Percentiles rank a stretch among this genome's conserved stretches.
Conservation (phyloP, 2,113 vertebrate genomes). For the Micronisus gabar region DNA sequence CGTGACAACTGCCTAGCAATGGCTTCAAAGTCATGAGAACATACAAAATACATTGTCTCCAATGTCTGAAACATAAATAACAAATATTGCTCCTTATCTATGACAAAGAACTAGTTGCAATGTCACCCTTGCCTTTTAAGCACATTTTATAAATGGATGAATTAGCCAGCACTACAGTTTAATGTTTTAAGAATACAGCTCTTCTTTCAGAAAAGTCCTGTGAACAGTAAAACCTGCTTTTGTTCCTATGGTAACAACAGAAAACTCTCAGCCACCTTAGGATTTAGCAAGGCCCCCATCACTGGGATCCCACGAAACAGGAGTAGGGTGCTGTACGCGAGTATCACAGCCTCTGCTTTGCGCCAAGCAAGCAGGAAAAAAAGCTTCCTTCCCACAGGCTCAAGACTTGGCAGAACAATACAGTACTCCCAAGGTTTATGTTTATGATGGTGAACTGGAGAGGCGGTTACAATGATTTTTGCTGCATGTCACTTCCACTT, state of each 20-base stretch:
- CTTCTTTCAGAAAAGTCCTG: not conserved
- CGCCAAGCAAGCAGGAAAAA: not conserved
- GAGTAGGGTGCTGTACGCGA: not conserved
- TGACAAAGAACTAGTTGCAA: not conserved
- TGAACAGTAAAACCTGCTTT: not conserved
- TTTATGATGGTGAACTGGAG: not conserved
- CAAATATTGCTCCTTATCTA: not conserved
- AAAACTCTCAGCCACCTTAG: not conserved
- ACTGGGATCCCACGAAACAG: fast-evolving
- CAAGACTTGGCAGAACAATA: not conserved
- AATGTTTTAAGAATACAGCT: not conserved
- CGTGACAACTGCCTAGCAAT: not conserved
- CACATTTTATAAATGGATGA: not conserved
- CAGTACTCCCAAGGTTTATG: not conserved
- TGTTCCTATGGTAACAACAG: not conserved
- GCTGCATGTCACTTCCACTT: not conserved
- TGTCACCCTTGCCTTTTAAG: not conserved
- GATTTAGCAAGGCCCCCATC: not conserved
- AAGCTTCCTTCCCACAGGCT: not conserved
- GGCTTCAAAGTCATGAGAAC: not conserved
- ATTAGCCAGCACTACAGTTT: not conserved
- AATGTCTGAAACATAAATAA: not conserved
- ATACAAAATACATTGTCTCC: not conserved
- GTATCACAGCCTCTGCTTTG: not conserved
- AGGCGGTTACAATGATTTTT: fast-evolving